Evolutionary conservation across 2,113 vertebrate genomes (phyloP), one percentile per base, ranked within the genome.

Genomic region (Egretta garzetta): DNA sequence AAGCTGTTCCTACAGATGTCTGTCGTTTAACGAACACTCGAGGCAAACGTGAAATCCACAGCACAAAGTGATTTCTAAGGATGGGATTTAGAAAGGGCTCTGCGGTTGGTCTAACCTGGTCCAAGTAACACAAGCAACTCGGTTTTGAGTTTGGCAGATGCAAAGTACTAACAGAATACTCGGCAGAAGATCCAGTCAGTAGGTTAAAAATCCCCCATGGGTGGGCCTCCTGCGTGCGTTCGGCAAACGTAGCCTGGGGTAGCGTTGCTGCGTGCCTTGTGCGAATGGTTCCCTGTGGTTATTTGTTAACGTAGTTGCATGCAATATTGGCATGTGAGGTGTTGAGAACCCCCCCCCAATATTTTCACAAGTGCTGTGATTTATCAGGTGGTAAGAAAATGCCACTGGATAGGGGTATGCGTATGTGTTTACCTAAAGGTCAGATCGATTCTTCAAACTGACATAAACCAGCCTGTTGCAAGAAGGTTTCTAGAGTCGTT

Each of bases 261-360:
- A 66, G 89, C 91, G 68, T 37, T 70, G 52, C 88, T 94, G 71
- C 98, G 98, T 98, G 98, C 97, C 96, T 62, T 68, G 97, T 80
- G 86, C 96, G 97, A 96, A 68, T 93, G 93, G 82, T 90, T 58
- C 79, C 82, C 10, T 88, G 94, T 80, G 59, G 37, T 84, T 90
- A 93, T 94, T 95, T 94, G 68, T 84, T 97, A 97, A 92, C 88
- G 94, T 35, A 92, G 91, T 80, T 87, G 88, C 98, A 97, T 98
- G 98, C 98, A 68, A 28, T 97, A 95, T 84, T 90, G 80, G 93
- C 87, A 26, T 33, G 62, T 95, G 97, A 98, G 95, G 86, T 96
- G 96, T 85, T 77, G n/a, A n/a, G n/a, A 50, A 92, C 84, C 52
- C 35, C 52, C 45, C 50, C 23, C 79, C 2, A 2, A 3, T 86